These are phyloP conservation scores for Litocranius walleri DNA, from an alignment of 2,113 vertebrate species.

Conservation along the genomic window DNA sequence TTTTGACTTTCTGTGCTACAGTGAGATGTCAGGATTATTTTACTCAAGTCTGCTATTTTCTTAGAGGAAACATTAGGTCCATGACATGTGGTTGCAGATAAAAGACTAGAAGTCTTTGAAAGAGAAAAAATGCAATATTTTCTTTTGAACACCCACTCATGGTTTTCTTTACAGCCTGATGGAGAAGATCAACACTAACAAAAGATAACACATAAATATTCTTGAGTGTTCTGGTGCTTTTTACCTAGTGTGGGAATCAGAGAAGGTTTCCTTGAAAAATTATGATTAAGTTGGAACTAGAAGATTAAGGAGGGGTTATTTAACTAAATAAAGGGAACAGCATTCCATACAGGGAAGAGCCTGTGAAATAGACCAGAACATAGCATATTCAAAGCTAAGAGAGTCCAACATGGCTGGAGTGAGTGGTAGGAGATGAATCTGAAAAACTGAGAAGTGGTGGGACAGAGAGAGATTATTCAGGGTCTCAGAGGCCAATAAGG, in stretches of 20 bases:
- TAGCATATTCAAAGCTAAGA: not conserved
- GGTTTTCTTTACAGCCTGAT: slow-evolving; percentile 29
- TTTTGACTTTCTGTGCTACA: not conserved
- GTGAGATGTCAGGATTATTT: not conserved
- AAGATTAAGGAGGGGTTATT: not conserved
- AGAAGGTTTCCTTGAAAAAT: not conserved
- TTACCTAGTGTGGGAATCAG: not conserved
- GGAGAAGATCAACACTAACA: not conserved
- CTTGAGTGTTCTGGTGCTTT: not conserved
- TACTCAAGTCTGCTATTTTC: not conserved
- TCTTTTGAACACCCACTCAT: slow-evolving; percentile 47
- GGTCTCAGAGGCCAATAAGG: not conserved
- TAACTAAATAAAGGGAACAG: not conserved
- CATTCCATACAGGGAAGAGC: not conserved
- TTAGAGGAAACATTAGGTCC: not conserved
- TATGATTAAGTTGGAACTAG: not conserved
- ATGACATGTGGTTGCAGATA: not conserved
- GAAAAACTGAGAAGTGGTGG: not conserved
- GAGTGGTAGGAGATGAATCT: not conserved
- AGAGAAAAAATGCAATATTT: not conserved
- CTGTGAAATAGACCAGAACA: not conserved
- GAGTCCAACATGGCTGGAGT: not conserved
- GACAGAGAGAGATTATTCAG: not conserved
- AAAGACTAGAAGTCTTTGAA: slow-evolving; percentile 15
- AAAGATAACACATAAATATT: slow-evolving; percentile 3